A percentile compares a stretch with the other conserved stretches of the same genome.
Evolutionary conservation across 2,797 vertebrate species (phyloP).

Genomic region (Salarias fasciatus): DNA sequence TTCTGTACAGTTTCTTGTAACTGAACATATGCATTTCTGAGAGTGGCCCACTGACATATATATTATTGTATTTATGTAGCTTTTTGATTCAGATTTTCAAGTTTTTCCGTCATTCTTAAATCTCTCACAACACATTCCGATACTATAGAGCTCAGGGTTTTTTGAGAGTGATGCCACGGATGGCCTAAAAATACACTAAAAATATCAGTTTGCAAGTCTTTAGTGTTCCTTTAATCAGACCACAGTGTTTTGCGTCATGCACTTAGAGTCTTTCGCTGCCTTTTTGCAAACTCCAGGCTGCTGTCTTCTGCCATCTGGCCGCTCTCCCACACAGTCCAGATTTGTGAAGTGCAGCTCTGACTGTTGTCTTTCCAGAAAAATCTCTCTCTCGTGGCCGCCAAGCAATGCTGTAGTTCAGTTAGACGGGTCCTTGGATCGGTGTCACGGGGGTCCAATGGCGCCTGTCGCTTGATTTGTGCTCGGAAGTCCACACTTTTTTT

Average conservation of each 20-base stretch:
- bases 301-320: slow-evolving; percentile 71
- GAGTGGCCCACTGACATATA: too few relatives aligned
- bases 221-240: slow-evolving; percentile 37
- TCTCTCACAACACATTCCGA: too few relatives aligned
- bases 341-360: slow-evolving; percentile 67
- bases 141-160: too few relatives aligned
- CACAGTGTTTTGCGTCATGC: slow-evolving; percentile 43
- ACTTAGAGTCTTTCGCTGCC: slow-evolving; percentile 48
- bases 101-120: too few relatives aligned
- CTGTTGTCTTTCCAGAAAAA: slow-evolving; percentile 60
- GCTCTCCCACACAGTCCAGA: slow-evolving; percentile 71
- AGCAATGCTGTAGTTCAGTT: slow-evolving; percentile 36
- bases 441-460: slow-evolving; percentile 17
- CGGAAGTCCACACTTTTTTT: background rate
- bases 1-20: too few relatives aligned
- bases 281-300: slow-evolving; percentile 61
- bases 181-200: slow-evolving; percentile 5
- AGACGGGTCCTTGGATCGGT: slow-evolving; percentile 41
- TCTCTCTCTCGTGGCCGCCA: slow-evolving; percentile 29
- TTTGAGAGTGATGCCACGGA: background rate
- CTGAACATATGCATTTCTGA: too few relatives aligned
- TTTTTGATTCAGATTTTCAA: too few relatives aligned
- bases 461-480: slow-evolving; percentile 24
- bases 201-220: slow-evolving; percentile 17
- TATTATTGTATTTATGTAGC: too few relatives aligned